Evolutionary conservation across 2,113 vertebrate genomes (phyloP), one percentile per base, ranked within the genome.

Genomic region (Indicator indicator): DNA sequence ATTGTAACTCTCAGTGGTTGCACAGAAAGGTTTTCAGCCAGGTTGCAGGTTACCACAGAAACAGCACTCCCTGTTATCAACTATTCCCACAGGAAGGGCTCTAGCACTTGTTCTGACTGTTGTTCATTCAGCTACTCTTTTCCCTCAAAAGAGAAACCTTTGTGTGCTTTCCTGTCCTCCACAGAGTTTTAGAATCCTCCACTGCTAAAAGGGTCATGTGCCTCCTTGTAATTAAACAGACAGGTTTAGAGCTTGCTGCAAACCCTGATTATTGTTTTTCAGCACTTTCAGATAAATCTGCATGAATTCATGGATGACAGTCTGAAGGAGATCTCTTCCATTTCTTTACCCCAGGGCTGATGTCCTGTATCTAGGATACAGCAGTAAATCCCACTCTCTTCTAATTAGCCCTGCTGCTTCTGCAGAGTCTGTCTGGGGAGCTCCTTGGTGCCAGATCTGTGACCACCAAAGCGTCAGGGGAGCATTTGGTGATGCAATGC

Each of bases 341-440:
- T 86, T 77, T 75, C 52, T n/a, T 16, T 17, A 48, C 81, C 62
- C 89, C 20, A n/a, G 74, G 62, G 85, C 82, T 63, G 42, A 20
- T 64, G 78, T 60, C 62, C 54, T 60, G 50, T 62, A 40, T 58
- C 69, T 86, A 74, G 86, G 89, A 93, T 69, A 89, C 42, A 93
- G 87, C 74, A 96, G 76, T 36, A 76, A 91, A 96, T 91, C 55
- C 75, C 33, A 15, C 32, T 5, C 60, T 67, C 52, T 79, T 40
- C 65, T 91, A n/a, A 89, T 88, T 62, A 95, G 81, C 86, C 55
- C 68, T 86, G 60, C 32, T 70, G 38, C 93, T 79, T 87, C 83
- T 54, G 56, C 72, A 58, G 71, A n/a, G 81, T n/a, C 36, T 5
- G 48, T 48, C 42, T 24, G 33, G 58, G 74, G 30, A 56, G 54